Evolutionary conservation across 2,888 invertebrate genomes (phyloP).

Genomic region (Cantharis rufa): DNA sequence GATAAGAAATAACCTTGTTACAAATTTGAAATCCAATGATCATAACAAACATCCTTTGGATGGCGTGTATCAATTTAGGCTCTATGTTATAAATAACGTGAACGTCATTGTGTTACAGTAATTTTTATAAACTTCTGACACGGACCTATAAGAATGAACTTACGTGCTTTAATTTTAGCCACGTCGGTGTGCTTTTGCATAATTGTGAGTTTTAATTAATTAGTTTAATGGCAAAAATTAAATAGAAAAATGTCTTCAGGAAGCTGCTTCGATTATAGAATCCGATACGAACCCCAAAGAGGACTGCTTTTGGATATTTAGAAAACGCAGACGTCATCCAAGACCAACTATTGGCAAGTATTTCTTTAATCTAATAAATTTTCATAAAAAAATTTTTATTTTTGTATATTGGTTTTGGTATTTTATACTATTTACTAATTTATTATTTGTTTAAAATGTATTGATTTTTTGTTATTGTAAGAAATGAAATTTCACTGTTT

Average conservation of each 20-base stretch:
- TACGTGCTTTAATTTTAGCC: background rate
- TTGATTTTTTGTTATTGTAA: no score
- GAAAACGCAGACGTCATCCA: background rate
- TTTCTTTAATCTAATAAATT: background rate
- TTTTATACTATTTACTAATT: no score
- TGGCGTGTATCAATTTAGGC: background rate
- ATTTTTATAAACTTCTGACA: background rate
- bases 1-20: conserved; percentile 1
- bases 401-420: no score
- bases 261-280: background rate
- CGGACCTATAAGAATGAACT: background rate
- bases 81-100: background rate
- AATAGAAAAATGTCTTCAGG: background rate
- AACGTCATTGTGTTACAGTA: background rate
- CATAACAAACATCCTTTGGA: background rate
- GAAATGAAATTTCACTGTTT: no score
- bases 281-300: background rate
- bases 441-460: no score
- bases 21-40: background rate
- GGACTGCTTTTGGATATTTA: background rate
- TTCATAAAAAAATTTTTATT: no score
- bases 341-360: background rate
- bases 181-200: background rate
- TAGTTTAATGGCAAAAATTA: background rate
- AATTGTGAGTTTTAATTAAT: background rate